Evolutionary conservation across 2,888 invertebrate genomes (phyloP), one percentile per base, ranked within the genome.

Genomic region (Sicus ferrugineus): DNA sequence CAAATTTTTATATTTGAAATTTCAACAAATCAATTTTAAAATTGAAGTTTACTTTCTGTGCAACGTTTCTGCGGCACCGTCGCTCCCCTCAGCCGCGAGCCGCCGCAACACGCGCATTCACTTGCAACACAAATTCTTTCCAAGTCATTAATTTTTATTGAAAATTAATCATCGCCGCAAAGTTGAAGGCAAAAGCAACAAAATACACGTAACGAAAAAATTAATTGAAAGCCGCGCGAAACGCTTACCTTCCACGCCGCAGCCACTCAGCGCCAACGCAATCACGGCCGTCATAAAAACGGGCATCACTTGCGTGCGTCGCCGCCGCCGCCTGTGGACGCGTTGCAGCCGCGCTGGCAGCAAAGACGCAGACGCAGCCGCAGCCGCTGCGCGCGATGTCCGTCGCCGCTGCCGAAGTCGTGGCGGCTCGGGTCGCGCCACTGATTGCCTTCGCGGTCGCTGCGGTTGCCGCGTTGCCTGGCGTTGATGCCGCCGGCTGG

Each of bases 261-360:
- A 80, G 70, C 77, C 77, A 73, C 78, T 77, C 75, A 82, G 76
- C 75, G 80, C 77, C 75, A 83, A 75, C 72, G 80, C 79, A 76
- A 83, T 81, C 79, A 83, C 80, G 77, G 84, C 75, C 76, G 80
- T 78, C 79, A 81, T 77, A 74, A 82, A 78, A 75, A 79, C 76
- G 73, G 75, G 74, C 74, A 77, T 74, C 72, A 75, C 67, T 68
- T 70, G 72, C 56, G 59, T 74, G 75, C 75, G 73, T 72, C n/a
- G n/a, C n/a, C n/a, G n/a, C 76, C 73, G 73, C 73, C 71, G 58
- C 69, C 70, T 59, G 19, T 54, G 46, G 19, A 14, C 6, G 19
- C 14, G 46, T 46, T 14, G 46, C 46, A 46, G 28, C 54, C 4
- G 23, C 28, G 50, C 42, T 42, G 69, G 30, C 59, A 56, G 68